Conservation (phyloP, 2,797 vertebrate genomes). For the Rachycentron canadum region DNA sequence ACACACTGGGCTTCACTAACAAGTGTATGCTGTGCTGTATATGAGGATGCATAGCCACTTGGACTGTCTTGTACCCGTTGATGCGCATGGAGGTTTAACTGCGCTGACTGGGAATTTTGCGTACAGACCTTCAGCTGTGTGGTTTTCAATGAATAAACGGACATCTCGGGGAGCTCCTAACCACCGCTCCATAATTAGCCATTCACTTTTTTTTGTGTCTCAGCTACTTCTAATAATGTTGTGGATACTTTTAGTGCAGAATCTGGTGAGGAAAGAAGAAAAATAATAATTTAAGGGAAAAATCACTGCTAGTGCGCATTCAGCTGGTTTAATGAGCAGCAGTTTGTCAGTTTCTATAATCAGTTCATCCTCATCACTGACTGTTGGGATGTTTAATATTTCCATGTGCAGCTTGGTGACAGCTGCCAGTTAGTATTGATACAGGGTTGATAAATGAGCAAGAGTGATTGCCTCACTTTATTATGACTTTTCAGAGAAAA, state of each 20-base stretch:
- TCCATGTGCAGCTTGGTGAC: constrained; percentile 29
- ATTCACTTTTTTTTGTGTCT: not conserved
- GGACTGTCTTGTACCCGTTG: constrained; percentile 15
- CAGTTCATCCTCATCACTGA: constrained; percentile 37
- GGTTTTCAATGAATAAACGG: constrained; percentile 7
- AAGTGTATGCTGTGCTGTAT: constrained; percentile 23
- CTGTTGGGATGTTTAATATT: constrained; percentile 38
- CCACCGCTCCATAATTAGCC: constrained; percentile 10
- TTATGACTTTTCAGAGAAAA: constrained; percentile 34
- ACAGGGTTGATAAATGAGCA: constrained; percentile 39
- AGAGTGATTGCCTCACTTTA: constrained; percentile 36
- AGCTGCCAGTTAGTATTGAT: constrained; percentile 55
- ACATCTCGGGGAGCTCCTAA: constrained; percentile 1
- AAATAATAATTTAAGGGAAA: not conserved
- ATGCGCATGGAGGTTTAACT: constrained; percentile 13
- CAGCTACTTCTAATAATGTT: constrained; percentile 11
- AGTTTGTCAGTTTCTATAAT: constrained; percentile 53
- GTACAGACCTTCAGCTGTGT: constrained; percentile 19
- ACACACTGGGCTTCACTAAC: constrained; percentile 22
- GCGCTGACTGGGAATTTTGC: not conserved
- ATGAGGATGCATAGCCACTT: constrained; percentile 30
- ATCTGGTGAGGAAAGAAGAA: not conserved
- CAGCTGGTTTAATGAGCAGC: constrained; percentile 51
- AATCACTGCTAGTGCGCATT: constrained; percentile 14
- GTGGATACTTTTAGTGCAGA: not conserved